Base-by-base conservation (phyloP, 2,113 vertebrate genomes). In the Galemys pyrenaicus region DNA sequence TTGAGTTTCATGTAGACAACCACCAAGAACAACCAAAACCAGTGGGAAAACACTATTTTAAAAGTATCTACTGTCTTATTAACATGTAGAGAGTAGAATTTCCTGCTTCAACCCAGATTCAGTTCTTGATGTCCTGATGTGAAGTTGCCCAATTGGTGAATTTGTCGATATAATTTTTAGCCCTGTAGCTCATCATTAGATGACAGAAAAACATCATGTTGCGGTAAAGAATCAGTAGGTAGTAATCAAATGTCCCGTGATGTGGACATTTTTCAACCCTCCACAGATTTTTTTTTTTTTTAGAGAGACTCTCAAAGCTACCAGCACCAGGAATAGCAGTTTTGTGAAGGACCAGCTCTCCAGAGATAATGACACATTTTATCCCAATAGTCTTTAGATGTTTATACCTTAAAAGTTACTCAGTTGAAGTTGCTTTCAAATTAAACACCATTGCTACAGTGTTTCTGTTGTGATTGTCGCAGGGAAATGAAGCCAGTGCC, bases 391-490 rank as follows among this genome's bases (percentile, higher is more conserved):
- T 68, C 58, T 79, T 71, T 37, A 85, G 91, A 77, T 92, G 24
- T 75, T 89, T 67, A 86, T 49, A 92, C 89, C 87, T 91, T 87
- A 41, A 84, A 96, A 96, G 96, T 78, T 68, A 82, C 32, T 87
- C 83, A 30, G 56, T 35, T 54, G 82, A 91, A 95, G 92, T 91
- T 80, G 91, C 92, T 95, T 92, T 95, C 71, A 46, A 91, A 91
- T 77, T 51, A 90, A 93, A 93, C 92, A 91, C 79, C 89, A 78
- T 30, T 70, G 74, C 90, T 77, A 9, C 78, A 82, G 89, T 97
- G 96, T 98, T 97, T 96, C 98, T 98, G 98, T 97, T 98, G 98
- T 97, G 98, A 97, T 97, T 97, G 96, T 97, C 80, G 91, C 94
- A 98, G 94, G 96, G 96, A 98, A 98, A 97, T 95, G 81, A 95